Conservation (phyloP, 2,888 invertebrate species). For the Eupithecia abbreviata region DNA sequence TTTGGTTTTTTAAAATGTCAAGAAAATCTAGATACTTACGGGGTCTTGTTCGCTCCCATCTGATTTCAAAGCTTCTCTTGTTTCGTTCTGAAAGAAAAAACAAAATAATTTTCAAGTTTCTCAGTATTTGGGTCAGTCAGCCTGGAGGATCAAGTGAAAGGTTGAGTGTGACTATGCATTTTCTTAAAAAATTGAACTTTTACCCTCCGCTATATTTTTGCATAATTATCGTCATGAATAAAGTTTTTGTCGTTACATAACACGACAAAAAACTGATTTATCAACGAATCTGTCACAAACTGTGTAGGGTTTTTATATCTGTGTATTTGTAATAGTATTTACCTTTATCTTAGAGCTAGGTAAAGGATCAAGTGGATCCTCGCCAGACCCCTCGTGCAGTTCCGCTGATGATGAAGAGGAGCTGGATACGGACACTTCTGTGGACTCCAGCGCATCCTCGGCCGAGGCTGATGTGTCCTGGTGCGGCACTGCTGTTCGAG, state of each 20-base stretch:
- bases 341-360: slow-evolving; percentile 59
- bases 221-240: too few relatives aligned
- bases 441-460: slow-evolving; percentile 65
- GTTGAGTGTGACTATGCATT: neutral
- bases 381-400: slow-evolving; percentile 74
- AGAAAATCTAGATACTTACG: slow-evolving; percentile 83
- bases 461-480: slow-evolving; percentile 59
- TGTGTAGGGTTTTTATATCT: neutral
- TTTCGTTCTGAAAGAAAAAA: slow-evolving; percentile 81
- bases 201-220: too few relatives aligned
- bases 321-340: slow-evolving; percentile 4
- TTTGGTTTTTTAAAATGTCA: neutral
- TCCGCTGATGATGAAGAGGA: slow-evolving; percentile 62
- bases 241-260: too few relatives aligned
- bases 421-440: slow-evolving; percentile 62
- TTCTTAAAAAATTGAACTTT: too few relatives aligned
- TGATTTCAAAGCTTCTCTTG: slow-evolving; percentile 88
- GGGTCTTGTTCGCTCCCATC: slow-evolving; percentile 91
- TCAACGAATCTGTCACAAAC: neutral
- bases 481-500: slow-evolving; percentile 63
- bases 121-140: neutral
- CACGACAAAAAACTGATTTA: too few relatives aligned
- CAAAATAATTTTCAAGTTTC: neutral
- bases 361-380: slow-evolving; percentile 68
- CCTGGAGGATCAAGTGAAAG: neutral